Conservation (phyloP, 2,888 invertebrate genomes). For the Pogonocherus hispidulus region DNA sequence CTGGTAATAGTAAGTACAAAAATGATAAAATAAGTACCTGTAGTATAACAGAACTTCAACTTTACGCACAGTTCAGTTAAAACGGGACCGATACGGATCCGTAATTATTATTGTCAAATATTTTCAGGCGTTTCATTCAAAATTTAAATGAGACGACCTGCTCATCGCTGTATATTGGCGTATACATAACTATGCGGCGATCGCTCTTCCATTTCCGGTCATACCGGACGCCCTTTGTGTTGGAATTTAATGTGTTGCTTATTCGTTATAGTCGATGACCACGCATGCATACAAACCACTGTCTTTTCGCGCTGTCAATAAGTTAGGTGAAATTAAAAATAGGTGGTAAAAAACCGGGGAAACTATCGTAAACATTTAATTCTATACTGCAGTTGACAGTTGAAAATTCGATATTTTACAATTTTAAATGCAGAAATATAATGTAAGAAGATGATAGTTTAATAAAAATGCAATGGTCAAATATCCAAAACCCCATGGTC, state of each 20-base stretch:
- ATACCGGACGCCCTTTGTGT: slow-evolving; percentile 15
- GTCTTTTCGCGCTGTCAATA: background rate
- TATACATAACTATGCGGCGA: slow-evolving; percentile 25
- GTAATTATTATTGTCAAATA: background rate
- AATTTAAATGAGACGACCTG: background rate
- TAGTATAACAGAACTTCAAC: background rate
- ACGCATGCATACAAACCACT: background rate
- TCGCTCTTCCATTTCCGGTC: slow-evolving; percentile 23
- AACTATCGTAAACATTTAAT: no score
- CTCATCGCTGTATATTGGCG: background rate
- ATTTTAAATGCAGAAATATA: no score
- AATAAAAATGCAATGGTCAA: no score
- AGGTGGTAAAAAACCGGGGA: no score
- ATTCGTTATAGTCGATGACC: background rate
- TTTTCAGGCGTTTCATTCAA: background rate
- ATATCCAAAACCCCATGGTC: no score
- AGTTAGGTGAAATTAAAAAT: no score
- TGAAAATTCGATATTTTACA: no score
- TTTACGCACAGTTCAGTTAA: slow-evolving; percentile 20
- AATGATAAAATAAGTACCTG: no score
- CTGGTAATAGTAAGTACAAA: no score
- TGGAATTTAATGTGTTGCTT: background rate
- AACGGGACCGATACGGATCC: no score
- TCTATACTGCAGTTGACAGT: no score
- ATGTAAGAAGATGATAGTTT: no score